A percentile compares a stretch with the other conserved stretches of the same genome.
Evolutionary conservation across 2,113 vertebrate genomes (phyloP).

Genomic region (Melanostigma gelatinosum): DNA sequence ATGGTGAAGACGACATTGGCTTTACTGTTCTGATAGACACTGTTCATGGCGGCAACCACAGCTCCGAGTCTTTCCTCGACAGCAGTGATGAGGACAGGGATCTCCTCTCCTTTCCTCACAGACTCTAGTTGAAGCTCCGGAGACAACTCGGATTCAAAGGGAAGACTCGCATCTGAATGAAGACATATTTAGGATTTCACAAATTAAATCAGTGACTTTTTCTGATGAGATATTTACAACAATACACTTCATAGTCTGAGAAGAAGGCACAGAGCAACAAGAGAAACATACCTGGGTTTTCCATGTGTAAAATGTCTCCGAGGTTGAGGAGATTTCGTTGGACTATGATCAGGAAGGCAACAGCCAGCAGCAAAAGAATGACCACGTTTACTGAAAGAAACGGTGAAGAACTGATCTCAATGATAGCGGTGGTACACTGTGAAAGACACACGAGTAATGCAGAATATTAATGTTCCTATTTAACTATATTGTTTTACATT

Average conservation of each 20-base stretch:
- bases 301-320: constrained; percentile 90
- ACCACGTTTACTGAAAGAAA: constrained; percentile 90
- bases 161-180: constrained; percentile 87
- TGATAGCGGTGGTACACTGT: background rate
- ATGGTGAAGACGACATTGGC: constrained; percentile 92
- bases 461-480: background rate
- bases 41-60: constrained; percentile 92
- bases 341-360: constrained; percentile 91
- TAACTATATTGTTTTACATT: background rate
- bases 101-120: constrained; percentile 82
- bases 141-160: constrained; percentile 89
- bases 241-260: background rate
- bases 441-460: no score
- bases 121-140: constrained; percentile 70
- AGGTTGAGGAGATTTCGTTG: constrained; percentile 93
- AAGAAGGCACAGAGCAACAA: background rate
- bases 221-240: background rate
- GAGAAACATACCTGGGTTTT: constrained; percentile 72
- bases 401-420: constrained; percentile 24
- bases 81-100: constrained; percentile 92
- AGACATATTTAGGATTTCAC: background rate
- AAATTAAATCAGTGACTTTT: background rate
- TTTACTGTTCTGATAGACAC: constrained; percentile 89
- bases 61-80: constrained; percentile 92
- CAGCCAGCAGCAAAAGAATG: constrained; percentile 87